A percentile compares a stretch with the other conserved stretches of the same genome.
phyloP scores from a whole-genome alignment of 2,797 vertebrate genomes.

The Myoxocephalus aenaeus region DNA sequence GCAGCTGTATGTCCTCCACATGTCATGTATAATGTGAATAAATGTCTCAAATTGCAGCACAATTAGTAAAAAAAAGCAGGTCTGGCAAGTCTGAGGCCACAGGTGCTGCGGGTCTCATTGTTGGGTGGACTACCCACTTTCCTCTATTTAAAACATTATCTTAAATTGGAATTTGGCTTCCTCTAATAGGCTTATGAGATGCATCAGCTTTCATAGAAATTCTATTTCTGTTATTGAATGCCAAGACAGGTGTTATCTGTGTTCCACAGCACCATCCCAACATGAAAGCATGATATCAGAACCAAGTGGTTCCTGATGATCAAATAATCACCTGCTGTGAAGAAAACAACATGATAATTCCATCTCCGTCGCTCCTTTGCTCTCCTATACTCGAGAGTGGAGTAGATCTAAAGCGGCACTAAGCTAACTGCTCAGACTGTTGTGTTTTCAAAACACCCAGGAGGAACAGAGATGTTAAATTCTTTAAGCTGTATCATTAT shows the following conservation, averaged over 20 bases:
- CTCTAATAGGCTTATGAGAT: slow-evolving; percentile 45
- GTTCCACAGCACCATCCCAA: slow-evolving; percentile 40
- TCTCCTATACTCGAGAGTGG: slow-evolving; percentile 37
- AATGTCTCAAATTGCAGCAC: slow-evolving; percentile 45
- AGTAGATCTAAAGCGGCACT: slow-evolving; percentile 45
- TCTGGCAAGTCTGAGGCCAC: slow-evolving; percentile 49
- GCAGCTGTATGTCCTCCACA: slow-evolving; percentile 34
- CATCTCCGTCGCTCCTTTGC: slow-evolving; percentile 59
- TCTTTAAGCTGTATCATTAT: slow-evolving; percentile 43
- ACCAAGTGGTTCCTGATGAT: slow-evolving; percentile 58
- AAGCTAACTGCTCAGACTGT: slow-evolving; percentile 34
- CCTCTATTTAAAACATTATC: slow-evolving; percentile 52
- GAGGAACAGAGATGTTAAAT: slow-evolving; percentile 34
- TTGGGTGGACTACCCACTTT: slow-evolving; percentile 40
- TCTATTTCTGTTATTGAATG: slow-evolving; percentile 30
- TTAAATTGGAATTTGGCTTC: slow-evolving; percentile 58
- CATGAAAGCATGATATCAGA: slow-evolving; percentile 59
- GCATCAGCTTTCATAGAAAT: slow-evolving; percentile 44
- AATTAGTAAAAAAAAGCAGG: slow-evolving; percentile 50
- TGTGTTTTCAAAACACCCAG: slow-evolving; percentile 56
- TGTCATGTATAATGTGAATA: slow-evolving; percentile 46
- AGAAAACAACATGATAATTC: slow-evolving; percentile 58
- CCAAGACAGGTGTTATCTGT: slow-evolving; percentile 64
- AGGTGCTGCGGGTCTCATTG: slow-evolving; percentile 26
- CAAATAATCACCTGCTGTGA: slow-evolving; percentile 65